Evolutionary conservation across 2,888 invertebrate species (phyloP).

Genomic region (Cephus spinipes): DNA sequence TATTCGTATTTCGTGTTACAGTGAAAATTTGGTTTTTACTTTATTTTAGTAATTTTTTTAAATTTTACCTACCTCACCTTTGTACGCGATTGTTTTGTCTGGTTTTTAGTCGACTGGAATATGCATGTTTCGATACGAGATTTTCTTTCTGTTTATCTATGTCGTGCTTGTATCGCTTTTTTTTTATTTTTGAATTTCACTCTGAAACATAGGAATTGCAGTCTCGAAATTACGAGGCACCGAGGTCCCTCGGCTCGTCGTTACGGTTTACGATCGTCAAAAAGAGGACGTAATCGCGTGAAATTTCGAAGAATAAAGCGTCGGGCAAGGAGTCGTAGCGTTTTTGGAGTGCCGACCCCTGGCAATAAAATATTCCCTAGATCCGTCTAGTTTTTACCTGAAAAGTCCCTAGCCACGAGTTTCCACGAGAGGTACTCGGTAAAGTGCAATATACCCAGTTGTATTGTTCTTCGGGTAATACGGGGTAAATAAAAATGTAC

Average conservation of each 20-base stretch:
- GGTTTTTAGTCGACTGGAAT: neutral
- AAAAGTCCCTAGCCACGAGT: neutral
- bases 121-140: neutral
- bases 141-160: too few species aligned
- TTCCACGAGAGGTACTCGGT: neutral
- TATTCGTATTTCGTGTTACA: too few species aligned
- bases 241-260: too few species aligned
- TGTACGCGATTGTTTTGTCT: neutral
- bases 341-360: neutral
- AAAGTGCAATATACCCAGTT: neutral
- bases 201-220: neutral
- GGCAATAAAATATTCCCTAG: neutral
- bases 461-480: neutral
- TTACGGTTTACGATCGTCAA: neutral
- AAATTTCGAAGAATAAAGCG: neutral
- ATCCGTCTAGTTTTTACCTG: neutral
- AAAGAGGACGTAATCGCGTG: neutral
- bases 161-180: neutral
- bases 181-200: neutral
- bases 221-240: neutral
- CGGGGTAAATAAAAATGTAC: neutral
- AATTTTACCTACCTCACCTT: too few species aligned
- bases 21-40: too few species aligned
- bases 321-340: neutral
- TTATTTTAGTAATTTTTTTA: too few species aligned